Evolutionary conservation across 2,113 vertebrate species (phyloP).

Genomic region (Falcunculus frontatus): DNA sequence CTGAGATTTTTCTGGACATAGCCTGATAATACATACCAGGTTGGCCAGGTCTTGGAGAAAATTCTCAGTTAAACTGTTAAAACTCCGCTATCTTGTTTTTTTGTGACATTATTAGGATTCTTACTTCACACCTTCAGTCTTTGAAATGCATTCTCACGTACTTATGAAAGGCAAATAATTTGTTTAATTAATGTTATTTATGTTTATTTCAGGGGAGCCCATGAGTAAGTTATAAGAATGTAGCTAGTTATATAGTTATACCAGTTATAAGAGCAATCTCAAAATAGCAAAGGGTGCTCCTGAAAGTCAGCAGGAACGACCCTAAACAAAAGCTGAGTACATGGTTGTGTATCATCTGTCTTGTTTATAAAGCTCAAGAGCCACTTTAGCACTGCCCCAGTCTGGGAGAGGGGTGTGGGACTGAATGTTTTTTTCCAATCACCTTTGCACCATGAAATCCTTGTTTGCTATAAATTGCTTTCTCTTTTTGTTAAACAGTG

Average conservation of each 20-base stretch:
- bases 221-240: not conserved
- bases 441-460: not conserved
- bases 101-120: not conserved
- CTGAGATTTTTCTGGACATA: not conserved
- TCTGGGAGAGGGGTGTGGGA: not conserved
- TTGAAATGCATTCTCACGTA: not conserved
- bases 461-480: not conserved
- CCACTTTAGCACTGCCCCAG: not conserved
- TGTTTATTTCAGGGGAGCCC: not conserved
- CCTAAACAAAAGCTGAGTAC: not conserved
- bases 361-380: not conserved
- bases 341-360: not conserved
- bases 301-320: not conserved
- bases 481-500: conserved; percentile 62
- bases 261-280: not conserved
- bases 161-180: not conserved
- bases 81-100: not conserved
- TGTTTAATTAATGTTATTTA: not conserved
- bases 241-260: not conserved
- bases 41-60: not conserved
- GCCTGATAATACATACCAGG: not conserved
- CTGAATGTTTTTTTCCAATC: not conserved
- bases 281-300: not conserved
- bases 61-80: not conserved
- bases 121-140: not conserved